These are phyloP conservation scores for Asteroscopus sphinx DNA, from an alignment of 2,888 invertebrate species.

Conservation along the genomic window DNA sequence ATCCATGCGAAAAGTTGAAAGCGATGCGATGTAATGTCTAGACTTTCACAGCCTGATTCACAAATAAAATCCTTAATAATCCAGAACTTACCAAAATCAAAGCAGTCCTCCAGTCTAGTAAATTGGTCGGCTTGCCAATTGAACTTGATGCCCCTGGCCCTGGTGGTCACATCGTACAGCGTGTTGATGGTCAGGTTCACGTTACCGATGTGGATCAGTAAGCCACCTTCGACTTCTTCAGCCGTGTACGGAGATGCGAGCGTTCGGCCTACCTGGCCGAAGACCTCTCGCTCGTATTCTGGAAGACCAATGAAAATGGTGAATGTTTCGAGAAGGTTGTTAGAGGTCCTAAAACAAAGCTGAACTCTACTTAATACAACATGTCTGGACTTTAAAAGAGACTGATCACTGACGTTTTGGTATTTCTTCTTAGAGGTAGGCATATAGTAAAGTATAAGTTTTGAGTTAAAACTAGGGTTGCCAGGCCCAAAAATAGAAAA, in stretches of 20 bases:
- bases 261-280: conserved; percentile 80
- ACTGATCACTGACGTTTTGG: no score
- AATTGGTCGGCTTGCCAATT: conserved; percentile 72
- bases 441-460: no score
- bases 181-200: conserved; percentile 76
- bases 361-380: no score
- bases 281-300: conserved; percentile 65
- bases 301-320: conserved; percentile 11
- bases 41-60: no score
- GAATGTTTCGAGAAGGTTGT: neutral
- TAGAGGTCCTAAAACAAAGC: no score
- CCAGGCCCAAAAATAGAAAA: no score
- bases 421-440: no score
- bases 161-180: conserved; percentile 64
- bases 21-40: no score
- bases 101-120: conserved; percentile 84
- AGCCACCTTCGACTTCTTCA: conserved; percentile 74
- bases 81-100: conserved; percentile 77
- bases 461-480: no score
- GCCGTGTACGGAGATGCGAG: conserved; percentile 67
- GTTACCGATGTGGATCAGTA: conserved; percentile 69
- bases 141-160: conserved; percentile 77
- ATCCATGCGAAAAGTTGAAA: no score
- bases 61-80: no score
- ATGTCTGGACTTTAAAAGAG: no score